Evolutionary conservation across 2,797 vertebrate genomes (phyloP), one percentile per base, ranked within the genome.

Genomic region (Microctenopoma steveboyesi): DNA sequence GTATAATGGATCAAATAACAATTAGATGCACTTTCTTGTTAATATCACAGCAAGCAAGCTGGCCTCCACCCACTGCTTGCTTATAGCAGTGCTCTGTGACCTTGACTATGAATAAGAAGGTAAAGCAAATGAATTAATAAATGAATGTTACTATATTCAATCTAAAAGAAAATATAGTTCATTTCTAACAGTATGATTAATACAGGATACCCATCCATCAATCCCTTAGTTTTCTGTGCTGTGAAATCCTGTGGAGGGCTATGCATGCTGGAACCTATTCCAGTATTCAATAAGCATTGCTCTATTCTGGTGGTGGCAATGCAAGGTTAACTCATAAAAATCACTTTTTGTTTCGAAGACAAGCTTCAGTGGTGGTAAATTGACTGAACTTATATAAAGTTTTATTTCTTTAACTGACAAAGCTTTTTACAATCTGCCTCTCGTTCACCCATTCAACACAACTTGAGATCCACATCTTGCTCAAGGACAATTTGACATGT

Each of bases 71-170:
- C 52, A 75, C 63, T 39, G 48, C 58, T 61, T 59, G 35, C 30
- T 28, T 49, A 27, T 30, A 72, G 33, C 22, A 22, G 30, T 42
- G 56, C 27, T 22, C 47, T 50, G 45, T 1, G 22, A 83, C 82
- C 79, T 87, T 86, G 58, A 74, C 67, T 69, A 27, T 64, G 50
- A 82, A 63, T 46, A 67, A 43, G 50, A 55, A 58, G 16, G 61
- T 71, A 64, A 22, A 63, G 47, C 78, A 68, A 79, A 77, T 40
- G 2, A 78, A 61, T 56, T 14, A 78, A 69, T 55, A 68, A 67
- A 66, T 47, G 3, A 81, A 74, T 58, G 18, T 39, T 28, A 10
- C 15, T 48, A 25, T 43, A 59, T 55, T 0, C 35, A 14, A 74
- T 59, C 35, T 62, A 18, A 51, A 53, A 35, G 42, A 25, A 72